A percentile compares a stretch with the other conserved stretches of the same genome.
Conservation (phyloP, 2,113 vertebrate genomes). For the Murina feae region DNA sequence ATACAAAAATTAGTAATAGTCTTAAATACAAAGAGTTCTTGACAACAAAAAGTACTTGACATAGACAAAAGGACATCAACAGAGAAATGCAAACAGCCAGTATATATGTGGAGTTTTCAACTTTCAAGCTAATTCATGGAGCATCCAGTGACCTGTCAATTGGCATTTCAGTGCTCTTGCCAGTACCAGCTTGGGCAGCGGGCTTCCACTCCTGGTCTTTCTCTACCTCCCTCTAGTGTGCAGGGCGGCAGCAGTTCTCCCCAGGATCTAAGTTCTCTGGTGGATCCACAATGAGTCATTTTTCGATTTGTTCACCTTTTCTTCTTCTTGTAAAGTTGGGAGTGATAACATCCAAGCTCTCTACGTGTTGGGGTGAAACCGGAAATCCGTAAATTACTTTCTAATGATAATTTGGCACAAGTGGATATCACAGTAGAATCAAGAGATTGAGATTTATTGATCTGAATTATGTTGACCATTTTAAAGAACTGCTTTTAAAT, state of each 20-base stretch:
- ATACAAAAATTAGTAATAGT: neutral
- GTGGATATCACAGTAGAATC: neutral
- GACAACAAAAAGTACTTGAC: neutral
- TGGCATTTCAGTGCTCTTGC: neutral
- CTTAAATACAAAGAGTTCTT: neutral
- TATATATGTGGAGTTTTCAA: neutral
- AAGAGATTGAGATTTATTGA: neutral
- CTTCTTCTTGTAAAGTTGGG: neutral
- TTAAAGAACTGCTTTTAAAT: slow-evolving; percentile 30
- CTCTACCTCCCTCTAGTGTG: neutral
- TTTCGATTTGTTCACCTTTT: neutral
- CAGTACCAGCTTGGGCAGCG: too few relatives aligned
- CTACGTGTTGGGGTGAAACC: neutral
- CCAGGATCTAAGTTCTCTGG: neutral
- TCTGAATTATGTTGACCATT: neutral
- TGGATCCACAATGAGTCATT: neutral
- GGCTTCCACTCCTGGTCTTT: neutral
- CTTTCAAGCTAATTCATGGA: neutral
- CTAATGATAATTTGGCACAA: neutral
- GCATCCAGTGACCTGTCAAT: neutral
- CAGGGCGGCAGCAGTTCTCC: neutral
- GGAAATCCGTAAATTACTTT: neutral
- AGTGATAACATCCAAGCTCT: neutral
- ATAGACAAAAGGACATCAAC: neutral
- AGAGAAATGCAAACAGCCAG: neutral